Evolutionary conservation across 2,888 invertebrate genomes (phyloP).

Genomic region (Morpho deidamia): DNA sequence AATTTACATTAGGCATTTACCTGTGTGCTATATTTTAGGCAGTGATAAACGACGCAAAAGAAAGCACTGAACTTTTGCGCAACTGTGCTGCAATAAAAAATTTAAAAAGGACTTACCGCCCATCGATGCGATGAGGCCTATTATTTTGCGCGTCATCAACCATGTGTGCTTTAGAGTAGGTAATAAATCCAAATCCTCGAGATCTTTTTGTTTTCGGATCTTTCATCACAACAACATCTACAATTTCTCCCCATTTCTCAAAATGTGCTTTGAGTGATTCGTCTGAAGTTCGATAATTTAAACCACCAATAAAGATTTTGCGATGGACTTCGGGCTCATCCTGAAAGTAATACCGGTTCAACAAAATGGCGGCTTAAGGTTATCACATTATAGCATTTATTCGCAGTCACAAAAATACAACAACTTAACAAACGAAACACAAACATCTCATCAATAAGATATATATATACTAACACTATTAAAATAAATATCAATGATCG

Average conservation of each 20-base stretch:
- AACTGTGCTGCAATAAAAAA: slow-evolving; percentile 60
- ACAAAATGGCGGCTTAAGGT: slow-evolving; percentile 65
- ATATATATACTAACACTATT: background rate
- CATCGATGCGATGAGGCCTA: slow-evolving; percentile 95
- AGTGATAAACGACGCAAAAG: slow-evolving; percentile 69
- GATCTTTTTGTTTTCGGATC: slow-evolving; percentile 97
- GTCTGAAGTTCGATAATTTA: slow-evolving; percentile 96
- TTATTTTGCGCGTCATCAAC: slow-evolving; percentile 97
- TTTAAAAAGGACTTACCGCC: slow-evolving; percentile 72
- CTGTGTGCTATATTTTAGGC: slow-evolving; percentile 60
- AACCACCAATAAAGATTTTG: slow-evolving; percentile 96
- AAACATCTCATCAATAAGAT: background rate
- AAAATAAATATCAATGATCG: background rate
- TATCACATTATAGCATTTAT: too few species aligned
- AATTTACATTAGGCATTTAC: slow-evolving; percentile 57
- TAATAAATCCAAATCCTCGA: slow-evolving; percentile 98
- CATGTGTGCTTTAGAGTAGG: slow-evolving; percentile 95
- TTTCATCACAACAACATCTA: slow-evolving; percentile 98
- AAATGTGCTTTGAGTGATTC: slow-evolving; percentile 96
- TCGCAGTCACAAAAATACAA: too few species aligned
- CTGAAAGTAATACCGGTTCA: slow-evolving; percentile 56
- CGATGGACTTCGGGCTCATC: slow-evolving; percentile 91
- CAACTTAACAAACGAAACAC: background rate
- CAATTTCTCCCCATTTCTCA: slow-evolving; percentile 97
- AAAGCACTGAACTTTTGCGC: slow-evolving; percentile 47